Base-by-base conservation (phyloP, 2,797 vertebrate species). In the Chaenodraco wilsoni region DNA sequence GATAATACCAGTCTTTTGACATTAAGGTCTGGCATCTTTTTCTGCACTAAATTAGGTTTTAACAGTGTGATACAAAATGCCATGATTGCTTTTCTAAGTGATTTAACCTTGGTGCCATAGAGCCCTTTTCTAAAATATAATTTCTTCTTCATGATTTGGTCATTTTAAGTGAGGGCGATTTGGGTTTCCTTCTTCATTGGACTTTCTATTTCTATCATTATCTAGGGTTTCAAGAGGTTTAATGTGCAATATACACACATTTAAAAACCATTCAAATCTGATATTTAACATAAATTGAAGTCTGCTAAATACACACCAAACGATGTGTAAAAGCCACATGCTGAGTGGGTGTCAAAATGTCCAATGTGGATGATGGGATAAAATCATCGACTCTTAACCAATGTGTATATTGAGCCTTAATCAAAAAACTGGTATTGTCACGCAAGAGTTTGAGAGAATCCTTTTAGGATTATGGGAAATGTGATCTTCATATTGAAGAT, bases 401-500 rank as follows among this genome's bases (percentile, higher is more conserved):
- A 31, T 45, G 40, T 40, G 37, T 17, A 19, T 62, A 21, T 45
- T 45, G 14, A 48, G 54, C 65, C 65, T 70, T 8, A 17, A 60
- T 79, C 44, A 74, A 87, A 83, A 55, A 37, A 58, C 65, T 69
- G 79, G 78, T 81, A 77, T 81, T 75, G 58, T 77, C 59, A 27
- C 51, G 16, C 51, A 63, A 54, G 40, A 68, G 59, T 71, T 63
- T 63, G 78, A 74, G 70, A 66, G 7, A 16, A 65, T 72, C 51
- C 71, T 81, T 55, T 21, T 69, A 86, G 78, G 71, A 86, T 84
- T 67, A 50, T 85, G 83, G 62, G 81, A 63, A 81, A 82, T 62
- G 64, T 56, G 85, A 82, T 93, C 92, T 93, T 94, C 93, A 94
- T 90, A 93, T 92, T 94, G 93, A 93, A 93, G 93, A 90, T 86